Evolutionary conservation across 2,113 vertebrate species (phyloP), one percentile per base, ranked within the genome.

Genomic region (Numenius arquata): DNA sequence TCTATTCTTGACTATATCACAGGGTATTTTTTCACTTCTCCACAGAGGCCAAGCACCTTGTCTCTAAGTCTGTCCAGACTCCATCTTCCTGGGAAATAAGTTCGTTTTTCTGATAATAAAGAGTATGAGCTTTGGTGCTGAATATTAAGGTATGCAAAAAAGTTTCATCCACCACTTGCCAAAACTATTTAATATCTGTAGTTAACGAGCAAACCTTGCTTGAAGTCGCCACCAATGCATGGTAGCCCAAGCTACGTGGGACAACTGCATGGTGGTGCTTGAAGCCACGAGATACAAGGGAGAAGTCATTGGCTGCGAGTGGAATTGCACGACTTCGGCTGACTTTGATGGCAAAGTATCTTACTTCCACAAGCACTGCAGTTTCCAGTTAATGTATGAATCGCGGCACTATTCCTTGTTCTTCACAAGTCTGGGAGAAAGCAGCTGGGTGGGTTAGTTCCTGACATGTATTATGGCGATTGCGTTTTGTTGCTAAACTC

Each of bases 211-310:
- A 66, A 84, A 67, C 25, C n/a, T 91, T 59, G 11, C 23, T 77
- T 71, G 27, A 30, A 30, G 21, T 34, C 72, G 27, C 38, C 34
- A 47, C n/a, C 26, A 18, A 2, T 19, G 56, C 40, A 12, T 4
- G 18, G 14, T 15, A 67, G 21, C n/a, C 50, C 4, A 1, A 63
- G 41, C 10, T 45, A 18, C 1, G 1, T 66, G 16, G 27, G 27
- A 15, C 5, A 52, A 36, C 53, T 62, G 7, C 25, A 9, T 9
- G 27, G 43, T 27, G 0, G 0, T 58, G 23, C 29, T 55, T 38
- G 72, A 72, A 91, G 27, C 38, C 21, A 1, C 29, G 34, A 30
- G 32, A 34, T 18, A 26, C 0, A 1, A n/a, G 32, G 21, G 21
- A 85, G 66, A 80, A 73, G 34, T 41, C 2, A 0, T 2, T 26